Percentiles rank a stretch among this genome's conserved stretches.
Evolutionary conservation across 1,140 invertebrate species (phyloP).

Genomic region (Drosophila nigrodunni): DNA sequence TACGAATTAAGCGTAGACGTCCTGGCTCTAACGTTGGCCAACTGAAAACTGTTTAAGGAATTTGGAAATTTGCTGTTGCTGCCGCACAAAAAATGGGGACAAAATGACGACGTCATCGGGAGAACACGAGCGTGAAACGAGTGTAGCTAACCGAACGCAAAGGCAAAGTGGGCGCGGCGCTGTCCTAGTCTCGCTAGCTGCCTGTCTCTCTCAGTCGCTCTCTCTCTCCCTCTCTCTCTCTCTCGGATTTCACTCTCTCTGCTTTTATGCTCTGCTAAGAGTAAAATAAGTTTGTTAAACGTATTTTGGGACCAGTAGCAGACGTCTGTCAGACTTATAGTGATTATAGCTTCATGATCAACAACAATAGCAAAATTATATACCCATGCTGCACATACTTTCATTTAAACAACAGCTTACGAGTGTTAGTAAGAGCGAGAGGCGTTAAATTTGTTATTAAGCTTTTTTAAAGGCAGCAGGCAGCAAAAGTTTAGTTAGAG

Average conservation of each 20-base stretch:
- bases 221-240: not conserved
- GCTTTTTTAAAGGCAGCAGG: too few relatives aligned
- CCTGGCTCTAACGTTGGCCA: conserved; percentile 59
- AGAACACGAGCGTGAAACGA: conserved; percentile 15
- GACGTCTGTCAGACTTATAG: too few relatives aligned
- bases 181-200: not conserved
- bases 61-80: conserved; percentile 41
- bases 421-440: too few relatives aligned
- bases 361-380: too few relatives aligned
- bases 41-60: conserved; percentile 63
- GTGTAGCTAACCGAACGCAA: conserved; percentile 15
- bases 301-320: too few relatives aligned
- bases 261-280: too few relatives aligned
- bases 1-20: conserved; percentile 15
- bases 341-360: too few relatives aligned
- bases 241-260: not conserved
- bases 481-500: too few relatives aligned
- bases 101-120: conserved; percentile 49
- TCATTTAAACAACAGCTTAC: too few relatives aligned
- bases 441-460: too few relatives aligned
- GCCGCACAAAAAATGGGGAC: conserved; percentile 48
- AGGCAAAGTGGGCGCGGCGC: conserved; percentile 33
- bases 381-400: too few relatives aligned
- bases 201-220: not conserved
- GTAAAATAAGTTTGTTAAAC: too few relatives aligned